A percentile compares a stretch with the other conserved stretches of the same genome.
Evolutionary conservation across 1,140 invertebrate species (phyloP).

Genomic region (Vollenhovia emeryi): DNA sequence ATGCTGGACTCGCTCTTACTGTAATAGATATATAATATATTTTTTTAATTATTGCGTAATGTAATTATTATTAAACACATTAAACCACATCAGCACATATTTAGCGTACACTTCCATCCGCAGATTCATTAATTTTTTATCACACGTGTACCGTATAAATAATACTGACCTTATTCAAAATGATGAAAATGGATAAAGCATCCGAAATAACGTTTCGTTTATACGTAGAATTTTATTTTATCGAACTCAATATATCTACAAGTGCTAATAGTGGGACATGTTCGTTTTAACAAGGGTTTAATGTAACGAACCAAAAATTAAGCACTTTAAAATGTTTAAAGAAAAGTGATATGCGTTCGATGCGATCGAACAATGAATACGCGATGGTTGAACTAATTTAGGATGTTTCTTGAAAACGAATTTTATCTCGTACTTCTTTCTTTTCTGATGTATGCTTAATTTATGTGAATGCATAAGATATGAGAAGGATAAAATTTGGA

Average conservation of each 20-base stretch:
- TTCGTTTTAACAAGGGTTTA: slow-evolving; percentile 22
- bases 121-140: not conserved
- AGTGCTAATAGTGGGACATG: not conserved
- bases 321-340: not conserved
- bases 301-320: slow-evolving; percentile 19
- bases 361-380: not conserved
- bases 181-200: not conserved
- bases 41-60: not conserved
- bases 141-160: not conserved
- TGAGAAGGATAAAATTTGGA: not conserved
- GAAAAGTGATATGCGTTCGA: not conserved
- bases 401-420: not conserved
- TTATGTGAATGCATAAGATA: not conserved
- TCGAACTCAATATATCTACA: not conserved
- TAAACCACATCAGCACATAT: not conserved
- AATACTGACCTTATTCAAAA: slow-evolving; percentile 22
- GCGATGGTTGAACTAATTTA: not conserved
- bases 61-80: not conserved
- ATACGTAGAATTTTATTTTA: not conserved
- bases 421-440: not conserved
- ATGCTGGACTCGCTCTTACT: not conserved
- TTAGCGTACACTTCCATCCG: not conserved
- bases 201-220: not conserved
- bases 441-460: not conserved
- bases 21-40: not conserved